Percentiles rank a stretch among this genome's conserved stretches.
phyloP scores from a whole-genome alignment of 2,888 invertebrate species.

The Panzeria rudis region DNA sequence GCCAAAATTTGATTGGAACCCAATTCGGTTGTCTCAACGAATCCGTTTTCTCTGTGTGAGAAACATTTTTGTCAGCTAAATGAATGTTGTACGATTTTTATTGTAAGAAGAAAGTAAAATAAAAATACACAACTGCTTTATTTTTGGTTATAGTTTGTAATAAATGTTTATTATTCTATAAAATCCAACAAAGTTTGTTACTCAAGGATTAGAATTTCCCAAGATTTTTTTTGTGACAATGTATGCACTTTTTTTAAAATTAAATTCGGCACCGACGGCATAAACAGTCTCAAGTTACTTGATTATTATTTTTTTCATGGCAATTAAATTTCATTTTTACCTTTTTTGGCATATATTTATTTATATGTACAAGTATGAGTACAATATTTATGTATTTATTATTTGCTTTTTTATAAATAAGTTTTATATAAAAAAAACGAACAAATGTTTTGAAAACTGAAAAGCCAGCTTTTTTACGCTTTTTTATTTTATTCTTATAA shows the following conservation, averaged over 20 bases:
- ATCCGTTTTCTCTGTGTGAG: too few relatives aligned
- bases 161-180: too few relatives aligned
- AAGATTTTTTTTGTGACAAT: not conserved
- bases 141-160: too few relatives aligned
- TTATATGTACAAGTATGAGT: not conserved
- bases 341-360: conserved; percentile 39
- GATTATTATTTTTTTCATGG: conserved; percentile 27
- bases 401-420: conserved; percentile 29
- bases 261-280: conserved; percentile 12
- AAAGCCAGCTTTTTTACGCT: conserved; percentile 30
- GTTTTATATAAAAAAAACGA: not conserved
- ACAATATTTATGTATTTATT: conserved; percentile 25
- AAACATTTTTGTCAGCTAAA: too few relatives aligned
- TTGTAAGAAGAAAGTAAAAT: too few relatives aligned
- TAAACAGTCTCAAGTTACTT: conserved; percentile 25
- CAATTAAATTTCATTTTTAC: conserved; percentile 54
- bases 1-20: too few relatives aligned
- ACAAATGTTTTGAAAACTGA: conserved; percentile 46
- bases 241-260: not conserved
- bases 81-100: too few relatives aligned
- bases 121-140: too few relatives aligned
- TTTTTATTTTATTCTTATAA: conserved; percentile 38
- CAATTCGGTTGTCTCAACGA: too few relatives aligned
- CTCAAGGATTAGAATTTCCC: not conserved
- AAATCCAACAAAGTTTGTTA: not conserved